phyloP scores from a whole-genome alignment of 37 sponge, comb jelly and placozoan species.

The Crambe crambe region DNA sequence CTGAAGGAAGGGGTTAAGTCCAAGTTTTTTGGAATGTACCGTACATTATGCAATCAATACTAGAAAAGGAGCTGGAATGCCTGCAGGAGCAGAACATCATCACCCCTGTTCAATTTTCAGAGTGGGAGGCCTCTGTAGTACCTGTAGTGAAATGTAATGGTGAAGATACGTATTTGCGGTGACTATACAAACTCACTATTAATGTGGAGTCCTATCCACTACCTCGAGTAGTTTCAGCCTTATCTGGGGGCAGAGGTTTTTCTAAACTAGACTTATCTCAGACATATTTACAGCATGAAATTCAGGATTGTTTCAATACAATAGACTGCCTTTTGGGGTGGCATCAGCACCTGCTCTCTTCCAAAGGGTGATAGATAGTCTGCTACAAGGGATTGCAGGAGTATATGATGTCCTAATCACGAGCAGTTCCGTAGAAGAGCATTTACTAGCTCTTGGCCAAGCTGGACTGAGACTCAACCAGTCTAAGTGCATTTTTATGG shows the following conservation, averaged over 20 bases:
- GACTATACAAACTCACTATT: neutral
- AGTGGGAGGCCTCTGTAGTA: neutral
- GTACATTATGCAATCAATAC: neutral
- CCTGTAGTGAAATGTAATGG: neutral
- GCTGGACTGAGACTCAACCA: too few relatives aligned
- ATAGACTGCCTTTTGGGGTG: constrained; percentile 43
- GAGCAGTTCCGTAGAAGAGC: constrained; percentile 29
- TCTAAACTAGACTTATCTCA: neutral
- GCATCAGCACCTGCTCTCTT: constrained; percentile 50
- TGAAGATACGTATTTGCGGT: neutral
- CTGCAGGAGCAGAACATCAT: neutral
- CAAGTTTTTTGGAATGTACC: neutral
- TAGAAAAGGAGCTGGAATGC: neutral
- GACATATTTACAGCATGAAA: neutral
- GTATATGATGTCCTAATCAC: constrained; percentile 41
- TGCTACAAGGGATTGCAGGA: constrained; percentile 18
- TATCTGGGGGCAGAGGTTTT: neutral
- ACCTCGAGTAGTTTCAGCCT: neutral
- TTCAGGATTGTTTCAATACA: constrained; percentile 40
- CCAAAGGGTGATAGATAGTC: constrained; percentile 24
- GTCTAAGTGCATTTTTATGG: too few relatives aligned
- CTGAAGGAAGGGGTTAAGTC: neutral
- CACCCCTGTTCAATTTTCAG: neutral
- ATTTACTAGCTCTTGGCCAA: neutral
- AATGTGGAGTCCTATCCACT: neutral